These are phyloP conservation scores for Drosophila mettleri DNA, from an alignment of 2,888 invertebrate species.

Conservation along the genomic window DNA sequence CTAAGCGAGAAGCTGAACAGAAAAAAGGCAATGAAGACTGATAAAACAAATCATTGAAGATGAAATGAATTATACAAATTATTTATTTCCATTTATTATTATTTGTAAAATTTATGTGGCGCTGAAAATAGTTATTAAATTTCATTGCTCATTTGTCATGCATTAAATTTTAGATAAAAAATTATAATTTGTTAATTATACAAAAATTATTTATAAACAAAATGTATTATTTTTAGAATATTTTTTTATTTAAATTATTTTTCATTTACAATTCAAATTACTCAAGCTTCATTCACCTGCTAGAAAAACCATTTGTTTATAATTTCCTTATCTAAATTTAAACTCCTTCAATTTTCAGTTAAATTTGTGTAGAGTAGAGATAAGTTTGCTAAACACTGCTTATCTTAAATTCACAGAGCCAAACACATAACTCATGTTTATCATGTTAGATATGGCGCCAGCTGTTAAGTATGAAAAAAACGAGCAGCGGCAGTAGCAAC, in stretches of 20 bases:
- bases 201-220: too few species aligned
- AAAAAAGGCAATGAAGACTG: background rate
- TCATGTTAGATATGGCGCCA: constrained; percentile 10
- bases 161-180: too few species aligned
- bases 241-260: too few species aligned
- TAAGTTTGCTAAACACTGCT: constrained; percentile 16
- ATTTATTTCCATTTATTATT: too few species aligned
- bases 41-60: background rate
- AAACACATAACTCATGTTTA: constrained; percentile 2
- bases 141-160: too few species aligned
- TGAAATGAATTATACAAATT: background rate
- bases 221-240: too few species aligned
- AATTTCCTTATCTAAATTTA: background rate
- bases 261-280: too few species aligned
- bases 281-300: too few species aligned
- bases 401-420: constrained; percentile 1
- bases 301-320: background rate
- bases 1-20: background rate
- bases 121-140: too few species aligned
- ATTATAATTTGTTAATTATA: too few species aligned
- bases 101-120: too few species aligned
- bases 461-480: background rate
- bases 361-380: constrained; percentile 17
- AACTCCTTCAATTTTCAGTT: background rate
- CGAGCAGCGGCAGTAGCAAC: background rate